phyloP scores from a whole-genome alignment of 2,113 vertebrate genomes.

The Corydoras maculifer region DNA sequence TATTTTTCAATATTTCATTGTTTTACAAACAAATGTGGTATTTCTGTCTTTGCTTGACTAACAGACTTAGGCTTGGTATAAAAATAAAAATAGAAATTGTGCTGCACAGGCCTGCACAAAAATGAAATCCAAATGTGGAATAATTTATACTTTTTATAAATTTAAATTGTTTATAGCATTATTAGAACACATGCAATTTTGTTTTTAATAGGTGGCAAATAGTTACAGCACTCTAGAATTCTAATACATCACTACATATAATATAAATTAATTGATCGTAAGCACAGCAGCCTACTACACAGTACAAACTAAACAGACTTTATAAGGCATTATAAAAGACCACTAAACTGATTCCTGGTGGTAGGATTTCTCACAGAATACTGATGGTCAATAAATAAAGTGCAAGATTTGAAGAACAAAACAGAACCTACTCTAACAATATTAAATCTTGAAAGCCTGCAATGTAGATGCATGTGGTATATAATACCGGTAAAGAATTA shows the following conservation, averaged over 20 bases:
- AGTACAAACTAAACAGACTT: not conserved
- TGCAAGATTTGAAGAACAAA: conserved; percentile 55
- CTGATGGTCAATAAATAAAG: conserved; percentile 66
- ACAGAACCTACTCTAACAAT: conserved; percentile 35
- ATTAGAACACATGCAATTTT: not conserved
- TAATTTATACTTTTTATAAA: not conserved
- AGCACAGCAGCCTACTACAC: not conserved
- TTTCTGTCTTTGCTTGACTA: too few species aligned
- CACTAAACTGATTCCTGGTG: conserved; percentile 12
- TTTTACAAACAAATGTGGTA: too few species aligned
- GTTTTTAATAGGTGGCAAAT: not conserved
- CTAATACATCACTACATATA: conserved; percentile 25
- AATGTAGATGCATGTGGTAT: not conserved
- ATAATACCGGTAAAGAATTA: not conserved
- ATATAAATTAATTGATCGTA: conserved; percentile 6
- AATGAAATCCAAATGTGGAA: not conserved
- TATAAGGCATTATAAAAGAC: not conserved
- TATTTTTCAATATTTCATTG: too few species aligned
- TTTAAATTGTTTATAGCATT: conserved; percentile 1
- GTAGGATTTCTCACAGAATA: conserved; percentile 50
- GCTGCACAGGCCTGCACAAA: not conserved
- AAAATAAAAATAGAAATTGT: too few species aligned
- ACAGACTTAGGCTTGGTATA: too few species aligned
- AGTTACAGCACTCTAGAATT: conserved; percentile 8
- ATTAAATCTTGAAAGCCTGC: not conserved